Evolutionary conservation across 2,113 vertebrate species (phyloP), one percentile per base, ranked within the genome.

Genomic region (Phylloscopus trochiloides): DNA sequence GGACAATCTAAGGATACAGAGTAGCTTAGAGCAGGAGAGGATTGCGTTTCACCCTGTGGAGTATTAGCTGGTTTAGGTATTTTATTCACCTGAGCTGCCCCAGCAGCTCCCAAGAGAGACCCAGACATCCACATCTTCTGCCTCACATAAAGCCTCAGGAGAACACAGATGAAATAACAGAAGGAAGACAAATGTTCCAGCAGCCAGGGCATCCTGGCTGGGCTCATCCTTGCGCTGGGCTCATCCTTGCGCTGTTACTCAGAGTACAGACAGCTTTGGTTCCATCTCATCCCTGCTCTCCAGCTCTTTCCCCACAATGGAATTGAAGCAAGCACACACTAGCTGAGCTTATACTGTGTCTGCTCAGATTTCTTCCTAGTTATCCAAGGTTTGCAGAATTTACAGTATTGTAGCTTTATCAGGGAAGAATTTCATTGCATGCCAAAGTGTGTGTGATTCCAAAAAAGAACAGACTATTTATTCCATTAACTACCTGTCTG

Each of bases 41-140:
- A 34, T 71, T 7, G 0, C 52, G 29, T 81, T 86, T 83, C 2
- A 0, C 17, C 7, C 1, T 0, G 9, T n/a, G 31, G 31, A 48
- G 67, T 86, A 92, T 66, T 74, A 88, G 52, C 14, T 24, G 19
- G 36, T 12, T 90, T 88, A 67, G 55, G 78, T 25, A 32, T 63
- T 83, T 90, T 63, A 17, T 62, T 90, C 36, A 84, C 66, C 51
- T 14, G 3, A 77, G 32, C 34, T 92, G 29, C 42, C 32, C 12
- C 48, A 90, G 50, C 40, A 79, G 2, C 34, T 66, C 36, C 8
- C 29, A 55, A 0, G 0, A 36, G 40, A 77, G 8, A 73, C 22
- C 8, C 31, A 54, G 32, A 32, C 59, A 67, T 34, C 29, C 24
- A 14, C 48, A 77, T 63, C 22, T 88, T 79, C 55, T 79, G 73